Evolutionary conservation across 2,113 vertebrate genomes (phyloP).

Genomic region (Sterrhoptilus dennistouni): DNA sequence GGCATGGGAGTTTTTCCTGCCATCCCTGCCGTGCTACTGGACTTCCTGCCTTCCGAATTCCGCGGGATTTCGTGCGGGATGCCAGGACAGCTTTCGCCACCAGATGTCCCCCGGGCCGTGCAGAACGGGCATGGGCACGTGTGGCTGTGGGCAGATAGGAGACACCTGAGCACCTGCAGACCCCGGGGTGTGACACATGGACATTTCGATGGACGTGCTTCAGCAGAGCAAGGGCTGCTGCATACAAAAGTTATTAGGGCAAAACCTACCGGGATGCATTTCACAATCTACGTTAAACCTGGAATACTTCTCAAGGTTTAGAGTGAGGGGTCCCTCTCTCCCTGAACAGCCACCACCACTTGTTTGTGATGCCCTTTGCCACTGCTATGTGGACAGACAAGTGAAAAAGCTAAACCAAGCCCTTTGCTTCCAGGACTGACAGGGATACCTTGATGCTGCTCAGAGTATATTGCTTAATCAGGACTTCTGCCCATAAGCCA

Average conservation of each 20-base stretch:
- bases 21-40: not conserved
- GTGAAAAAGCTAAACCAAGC: not conserved
- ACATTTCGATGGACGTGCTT: not conserved
- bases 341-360: not conserved
- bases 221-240: not conserved
- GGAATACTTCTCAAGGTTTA: not conserved
- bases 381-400: not conserved
- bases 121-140: not conserved
- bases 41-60: not conserved
- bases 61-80: not conserved
- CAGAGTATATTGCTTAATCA: not conserved
- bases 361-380: not conserved
- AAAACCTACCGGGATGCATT: not conserved
- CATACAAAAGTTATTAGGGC: not conserved
- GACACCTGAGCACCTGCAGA: not conserved
- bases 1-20: not conserved
- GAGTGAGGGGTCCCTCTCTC: not conserved
- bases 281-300: accelerated
- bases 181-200: not conserved
- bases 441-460: not conserved
- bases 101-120: conserved; percentile 4
- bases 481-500: not conserved
- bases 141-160: not conserved
- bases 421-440: not conserved
- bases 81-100: not conserved